Conservation (phyloP, 2,797 vertebrate genomes). For the Falco cherrug region DNA sequence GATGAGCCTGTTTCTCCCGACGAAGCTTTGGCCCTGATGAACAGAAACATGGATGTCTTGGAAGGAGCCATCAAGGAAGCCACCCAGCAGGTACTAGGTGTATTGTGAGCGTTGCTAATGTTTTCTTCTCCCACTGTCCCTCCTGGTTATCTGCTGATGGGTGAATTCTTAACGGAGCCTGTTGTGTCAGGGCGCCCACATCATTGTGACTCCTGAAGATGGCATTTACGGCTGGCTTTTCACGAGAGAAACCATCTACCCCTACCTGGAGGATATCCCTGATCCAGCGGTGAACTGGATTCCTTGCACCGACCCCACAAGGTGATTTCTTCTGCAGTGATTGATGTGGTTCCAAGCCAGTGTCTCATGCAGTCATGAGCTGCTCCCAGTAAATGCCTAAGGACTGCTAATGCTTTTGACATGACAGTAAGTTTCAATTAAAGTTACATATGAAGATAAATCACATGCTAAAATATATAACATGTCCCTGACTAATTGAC, state of each 20-base stretch:
- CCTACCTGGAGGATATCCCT: slow-evolving; percentile 76
- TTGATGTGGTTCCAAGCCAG: background rate
- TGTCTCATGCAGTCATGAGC: background rate
- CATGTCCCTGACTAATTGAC: background rate
- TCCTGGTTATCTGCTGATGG: background rate
- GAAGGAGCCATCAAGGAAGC: slow-evolving; percentile 69
- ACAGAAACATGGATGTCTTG: slow-evolving; percentile 72
- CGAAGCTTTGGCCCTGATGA: slow-evolving; percentile 67
- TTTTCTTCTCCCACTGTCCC: background rate
- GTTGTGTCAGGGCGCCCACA: slow-evolving; percentile 67
- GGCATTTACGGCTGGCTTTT: slow-evolving; percentile 75
- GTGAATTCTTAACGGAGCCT: background rate
- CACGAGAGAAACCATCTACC: slow-evolving; percentile 70
- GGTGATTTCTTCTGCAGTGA: slow-evolving; percentile 32
- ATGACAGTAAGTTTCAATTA: background rate
- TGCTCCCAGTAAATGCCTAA: background rate
- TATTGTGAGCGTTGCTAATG: background rate
- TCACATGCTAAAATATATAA: background rate
- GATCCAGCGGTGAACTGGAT: slow-evolving; percentile 70
- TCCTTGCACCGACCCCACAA: slow-evolving; percentile 71
- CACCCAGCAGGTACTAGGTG: slow-evolving; percentile 54
- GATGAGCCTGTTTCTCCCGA: background rate
- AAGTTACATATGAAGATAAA: background rate
- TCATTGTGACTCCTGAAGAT: slow-evolving; percentile 78
- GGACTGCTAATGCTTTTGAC: background rate